Evolutionary conservation across 2,113 vertebrate species (phyloP).

Genomic region (Bungarus multicinctus): DNA sequence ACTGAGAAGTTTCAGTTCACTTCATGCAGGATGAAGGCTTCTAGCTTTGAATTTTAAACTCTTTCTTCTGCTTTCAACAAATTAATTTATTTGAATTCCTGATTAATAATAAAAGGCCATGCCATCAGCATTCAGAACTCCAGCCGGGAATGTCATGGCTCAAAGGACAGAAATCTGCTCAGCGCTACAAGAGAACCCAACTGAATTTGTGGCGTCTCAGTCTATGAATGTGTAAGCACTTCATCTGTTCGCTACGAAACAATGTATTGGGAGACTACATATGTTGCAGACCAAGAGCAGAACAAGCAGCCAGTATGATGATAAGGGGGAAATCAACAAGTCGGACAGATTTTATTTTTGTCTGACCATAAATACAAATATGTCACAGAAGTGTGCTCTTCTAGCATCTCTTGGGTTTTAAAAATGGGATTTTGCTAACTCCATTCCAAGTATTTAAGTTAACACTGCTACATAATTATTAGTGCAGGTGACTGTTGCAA

Average conservation of each 20-base stretch:
- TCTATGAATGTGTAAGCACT: constrained; percentile 84
- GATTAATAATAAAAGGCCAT: constrained; percentile 74
- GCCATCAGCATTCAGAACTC: constrained; percentile 76
- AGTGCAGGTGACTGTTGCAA: neutral
- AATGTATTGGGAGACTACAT: constrained; percentile 42
- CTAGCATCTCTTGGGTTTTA: neutral
- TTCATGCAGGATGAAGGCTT: constrained; percentile 69
- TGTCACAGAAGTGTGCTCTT: neutral
- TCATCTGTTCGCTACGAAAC: constrained; percentile 71
- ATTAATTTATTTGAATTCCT: constrained; percentile 76
- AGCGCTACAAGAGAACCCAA: constrained; percentile 74
- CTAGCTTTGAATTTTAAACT: constrained; percentile 60
- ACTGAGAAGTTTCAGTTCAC: constrained; percentile 61
- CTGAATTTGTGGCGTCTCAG: constrained; percentile 79
- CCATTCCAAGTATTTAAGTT: neutral
- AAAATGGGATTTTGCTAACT: neutral
- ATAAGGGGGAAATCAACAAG: neutral
- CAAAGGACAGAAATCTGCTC: constrained; percentile 81
- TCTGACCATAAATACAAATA: neutral
- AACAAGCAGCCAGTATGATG: constrained; percentile 34
- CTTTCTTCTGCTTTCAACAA: constrained; percentile 61
- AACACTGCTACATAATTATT: neutral
- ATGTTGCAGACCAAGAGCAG: constrained; percentile 12
- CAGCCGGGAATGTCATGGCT: constrained; percentile 76
- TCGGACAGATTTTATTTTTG: neutral